Conservation (phyloP, 2,888 invertebrate species). For the Diarsia brunnea region DNA sequence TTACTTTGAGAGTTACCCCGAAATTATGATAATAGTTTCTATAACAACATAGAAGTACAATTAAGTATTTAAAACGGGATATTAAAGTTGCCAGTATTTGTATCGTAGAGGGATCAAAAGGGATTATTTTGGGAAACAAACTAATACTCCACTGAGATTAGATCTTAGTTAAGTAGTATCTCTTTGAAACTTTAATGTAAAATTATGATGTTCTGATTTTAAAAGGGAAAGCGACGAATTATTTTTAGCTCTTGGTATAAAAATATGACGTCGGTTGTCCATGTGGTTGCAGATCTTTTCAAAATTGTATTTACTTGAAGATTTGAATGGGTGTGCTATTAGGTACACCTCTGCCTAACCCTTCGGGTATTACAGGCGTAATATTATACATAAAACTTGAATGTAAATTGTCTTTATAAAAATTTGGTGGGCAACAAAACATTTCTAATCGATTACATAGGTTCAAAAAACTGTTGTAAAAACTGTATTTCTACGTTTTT, state of each 20-base stretch:
- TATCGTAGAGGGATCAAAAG: constrained; percentile 18
- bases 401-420: background rate
- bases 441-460: background rate
- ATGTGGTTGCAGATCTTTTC: background rate
- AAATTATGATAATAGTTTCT: constrained; percentile 54
- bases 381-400: no score
- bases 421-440: background rate
- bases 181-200: constrained; percentile 4
- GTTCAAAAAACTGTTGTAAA: background rate
- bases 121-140: constrained; percentile 36
- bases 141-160: constrained; percentile 18
- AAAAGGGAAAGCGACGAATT: background rate
- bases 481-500: background rate
- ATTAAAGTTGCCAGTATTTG: constrained; percentile 41
- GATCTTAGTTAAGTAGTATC: background rate
- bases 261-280: background rate
- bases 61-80: constrained; percentile 39
- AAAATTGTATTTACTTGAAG: background rate
- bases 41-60: constrained; percentile 46
- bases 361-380: no score
- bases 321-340: background rate
- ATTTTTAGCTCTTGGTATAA: background rate
- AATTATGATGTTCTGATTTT: background rate
- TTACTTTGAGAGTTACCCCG: constrained; percentile 37
- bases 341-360: no score